Evolutionary conservation across 2,113 vertebrate species (phyloP).

Genomic region (Lipophrys pholis): DNA sequence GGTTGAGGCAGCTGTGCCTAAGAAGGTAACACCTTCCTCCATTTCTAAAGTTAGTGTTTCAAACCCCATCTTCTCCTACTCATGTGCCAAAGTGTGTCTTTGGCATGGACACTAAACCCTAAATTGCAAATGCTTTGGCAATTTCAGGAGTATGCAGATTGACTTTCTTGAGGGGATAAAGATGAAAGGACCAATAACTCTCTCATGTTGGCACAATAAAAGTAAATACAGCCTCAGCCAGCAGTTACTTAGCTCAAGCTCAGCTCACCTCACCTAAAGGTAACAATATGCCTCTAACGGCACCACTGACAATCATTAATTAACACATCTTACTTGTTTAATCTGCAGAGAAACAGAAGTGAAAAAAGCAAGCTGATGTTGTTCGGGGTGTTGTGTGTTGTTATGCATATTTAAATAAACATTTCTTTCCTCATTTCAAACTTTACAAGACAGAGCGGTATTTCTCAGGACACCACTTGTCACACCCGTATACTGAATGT

Average conservation of each 20-base stretch:
- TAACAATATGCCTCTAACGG: not conserved
- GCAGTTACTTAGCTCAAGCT: too few species aligned
- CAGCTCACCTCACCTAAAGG: not conserved
- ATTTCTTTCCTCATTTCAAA: fast-evolving
- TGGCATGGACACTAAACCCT: too few species aligned
- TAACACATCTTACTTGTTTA: not conserved
- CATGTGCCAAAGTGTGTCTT: too few species aligned
- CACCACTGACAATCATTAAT: not conserved
- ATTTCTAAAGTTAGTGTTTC: too few species aligned
- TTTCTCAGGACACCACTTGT: constrained; percentile 20
- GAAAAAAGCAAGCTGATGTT: not conserved
- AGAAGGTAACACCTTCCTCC: too few species aligned
- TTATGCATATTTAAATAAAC: not conserved
- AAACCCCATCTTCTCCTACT: too few species aligned
- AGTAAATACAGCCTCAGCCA: not conserved
- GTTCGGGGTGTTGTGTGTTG: not conserved
- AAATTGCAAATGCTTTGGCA: not conserved
- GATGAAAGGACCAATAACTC: not conserved
- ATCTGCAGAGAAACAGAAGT: not conserved
- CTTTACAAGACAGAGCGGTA: too few species aligned
- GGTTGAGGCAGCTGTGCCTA: too few species aligned
- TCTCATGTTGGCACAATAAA: not conserved
- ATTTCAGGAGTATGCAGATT: not conserved
- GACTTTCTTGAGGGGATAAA: not conserved
- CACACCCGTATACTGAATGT: constrained; percentile 14